Evolutionary conservation across 2,888 invertebrate genomes (phyloP), one percentile per base, ranked within the genome.

Genomic region (Lepidochitona cinerea): DNA sequence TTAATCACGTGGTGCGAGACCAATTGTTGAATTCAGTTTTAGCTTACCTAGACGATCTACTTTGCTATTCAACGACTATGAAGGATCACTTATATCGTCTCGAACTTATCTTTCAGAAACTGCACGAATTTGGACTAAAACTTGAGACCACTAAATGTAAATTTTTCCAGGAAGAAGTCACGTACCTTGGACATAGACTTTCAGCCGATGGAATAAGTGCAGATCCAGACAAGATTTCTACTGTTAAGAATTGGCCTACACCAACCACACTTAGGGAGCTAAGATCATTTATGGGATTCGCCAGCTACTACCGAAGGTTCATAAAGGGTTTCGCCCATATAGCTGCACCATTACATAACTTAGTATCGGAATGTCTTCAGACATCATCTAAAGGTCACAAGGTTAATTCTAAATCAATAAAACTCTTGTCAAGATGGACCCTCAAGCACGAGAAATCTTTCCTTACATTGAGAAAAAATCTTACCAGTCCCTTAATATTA

Each of bases 1-100:
- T 75, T 68, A 26, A 75, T 32, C 37, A 33, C 6, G 68, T 70
- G 0, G 32, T 73, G 7, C 53, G 53, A 9, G 76, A 68, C n/a
- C 4, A 68, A 32, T 18, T 49, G 23, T 32, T 26, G 26, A 12
- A 68, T 23, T 12, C 9, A 12, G 3, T 68, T 1, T 14, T 68
- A 18, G 52, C 49, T 23, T 68, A 49, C 52, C 33, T 68, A 5
- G 68, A 49, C 49, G 68, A 68, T 41, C 14, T 68, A 18, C 18
- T 68, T 18, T 26, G n/a, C 9, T 68, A 23, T 26, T 68, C 68
- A 12, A 23, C 23, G 23, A 49, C 68, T 18, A 18, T 68, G 23
- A 49, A 68, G 9, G 49, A 68, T n/a, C 68, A 68, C 29, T 14
- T 68, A 14, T 6, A 68, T 7, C 41, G 37, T 18, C n/a, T 68